Conservation (phyloP, 2,113 vertebrate species). For the Jacana jacana region DNA sequence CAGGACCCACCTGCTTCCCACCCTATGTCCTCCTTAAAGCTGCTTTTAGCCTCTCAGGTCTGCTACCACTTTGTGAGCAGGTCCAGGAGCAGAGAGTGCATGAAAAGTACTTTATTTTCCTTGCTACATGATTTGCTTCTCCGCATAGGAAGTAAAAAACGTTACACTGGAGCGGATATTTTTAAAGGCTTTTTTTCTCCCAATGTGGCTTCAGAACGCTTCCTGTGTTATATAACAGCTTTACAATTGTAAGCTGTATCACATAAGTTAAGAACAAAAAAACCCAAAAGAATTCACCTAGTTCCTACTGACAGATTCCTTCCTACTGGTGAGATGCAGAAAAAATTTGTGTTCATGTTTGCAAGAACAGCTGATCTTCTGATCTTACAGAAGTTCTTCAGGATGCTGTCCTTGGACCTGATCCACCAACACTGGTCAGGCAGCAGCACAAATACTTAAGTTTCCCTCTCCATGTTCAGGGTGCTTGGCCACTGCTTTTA, state of each 20-base stretch:
- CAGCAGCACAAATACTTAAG: background rate
- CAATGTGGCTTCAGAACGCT: background rate
- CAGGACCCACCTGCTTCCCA: background rate
- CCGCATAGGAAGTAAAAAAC: background rate
- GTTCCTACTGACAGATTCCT: background rate
- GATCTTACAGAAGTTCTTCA: background rate
- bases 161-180: background rate
- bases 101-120: background rate
- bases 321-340: background rate
- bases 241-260: background rate
- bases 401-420: background rate
- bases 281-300: background rate
- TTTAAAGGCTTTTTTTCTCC: background rate
- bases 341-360: background rate
- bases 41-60: background rate
- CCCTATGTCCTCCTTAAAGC: background rate
- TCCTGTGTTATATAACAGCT: background rate
- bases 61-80: background rate
- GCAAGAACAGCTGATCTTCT: background rate
- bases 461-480: background rate
- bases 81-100: background rate
- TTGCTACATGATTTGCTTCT: background rate
- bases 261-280: background rate
- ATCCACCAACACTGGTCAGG: background rate
- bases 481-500: background rate